These are phyloP conservation scores for Epistrophe grossulariae DNA, from an alignment of 2,888 invertebrate genomes.

Conservation along the genomic window DNA sequence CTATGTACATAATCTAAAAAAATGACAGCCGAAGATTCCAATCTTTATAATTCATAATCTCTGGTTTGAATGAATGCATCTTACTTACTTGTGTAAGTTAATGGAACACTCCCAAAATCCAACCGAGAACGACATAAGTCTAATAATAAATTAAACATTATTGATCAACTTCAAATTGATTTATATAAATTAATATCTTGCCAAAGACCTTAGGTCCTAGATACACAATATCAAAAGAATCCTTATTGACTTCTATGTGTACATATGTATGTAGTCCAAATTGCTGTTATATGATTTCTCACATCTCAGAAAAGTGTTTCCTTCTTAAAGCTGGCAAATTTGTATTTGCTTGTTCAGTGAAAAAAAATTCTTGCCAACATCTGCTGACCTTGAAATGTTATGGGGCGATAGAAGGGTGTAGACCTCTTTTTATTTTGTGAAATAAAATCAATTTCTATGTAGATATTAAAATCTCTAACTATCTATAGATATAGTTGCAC, in stretches of 20 bases:
- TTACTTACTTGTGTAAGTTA: too few species aligned
- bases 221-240: constrained; percentile 31
- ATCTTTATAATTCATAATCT: too few species aligned
- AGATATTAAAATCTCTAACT: neutral
- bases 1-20: too few species aligned
- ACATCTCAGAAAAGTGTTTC: neutral
- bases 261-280: neutral
- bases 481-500: neutral
- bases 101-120: too few species aligned
- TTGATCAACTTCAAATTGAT: neutral
- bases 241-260: constrained; percentile 13
- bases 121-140: too few species aligned
- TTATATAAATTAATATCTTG: neutral
- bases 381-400: constrained; percentile 19
- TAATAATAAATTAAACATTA: too few species aligned
- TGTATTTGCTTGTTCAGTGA: neutral
- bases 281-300: constrained; percentile 48
- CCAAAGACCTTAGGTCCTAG: neutral
- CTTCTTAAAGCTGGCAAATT: neutral
- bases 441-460: constrained; percentile 12
- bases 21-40: too few species aligned
- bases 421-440: neutral
- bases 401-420: neutral
- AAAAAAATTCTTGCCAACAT: constrained; percentile 23
- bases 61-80: too few species aligned